Evolutionary conservation across 2,113 vertebrate species (phyloP), one percentile per base, ranked within the genome.

Genomic region (Larimichthys crocea): DNA sequence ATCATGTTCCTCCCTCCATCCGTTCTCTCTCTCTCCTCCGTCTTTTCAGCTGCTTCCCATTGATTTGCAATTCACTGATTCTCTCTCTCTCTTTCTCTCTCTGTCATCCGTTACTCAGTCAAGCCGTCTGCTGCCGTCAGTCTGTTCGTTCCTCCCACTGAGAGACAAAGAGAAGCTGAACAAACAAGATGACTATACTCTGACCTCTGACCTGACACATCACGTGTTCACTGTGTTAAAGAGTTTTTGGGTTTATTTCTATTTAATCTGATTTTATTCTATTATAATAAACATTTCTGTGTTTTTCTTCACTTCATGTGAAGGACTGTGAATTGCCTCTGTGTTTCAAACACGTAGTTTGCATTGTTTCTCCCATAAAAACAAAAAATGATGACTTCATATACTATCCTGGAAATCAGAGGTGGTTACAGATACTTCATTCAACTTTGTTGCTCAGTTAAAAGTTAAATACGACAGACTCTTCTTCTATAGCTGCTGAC

Each of bases 71-170:
- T 8, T 46, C 35, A 40, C 35, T 40, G 35, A 40, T 40, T 40
- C 2, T 40, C 35, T 40, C 57, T 42, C 48, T 56, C 42, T 60
- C 83, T 31, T 82, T n/a, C 16, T 55, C 61, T 76, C 71, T n/a
- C 72, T 59, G 20, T 60, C 66, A 8, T 80, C 63, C 75, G 19
- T 88, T 46, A 65, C 68, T 74, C 79, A 16, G 60, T 16, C 62
- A 40, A 22, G 50, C 81, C 42, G 73, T 82, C 91, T 60, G 74
- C 61, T 42, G n/a, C 52, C 64, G 29, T 89, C 74, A 44, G 50
- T 69, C 73, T 56, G 26, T 60, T 62, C 81, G 7, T 83, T 31
- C 72, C 42, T 80, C 70, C 56, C 1, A 0, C 71, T 44, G 71
- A 80, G 44, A 63, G 57, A 72, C 8, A 3, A 62, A 22, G 63